Conservation (phyloP, 2,113 vertebrate species). For the Aspiorhynchus laticeps region DNA sequence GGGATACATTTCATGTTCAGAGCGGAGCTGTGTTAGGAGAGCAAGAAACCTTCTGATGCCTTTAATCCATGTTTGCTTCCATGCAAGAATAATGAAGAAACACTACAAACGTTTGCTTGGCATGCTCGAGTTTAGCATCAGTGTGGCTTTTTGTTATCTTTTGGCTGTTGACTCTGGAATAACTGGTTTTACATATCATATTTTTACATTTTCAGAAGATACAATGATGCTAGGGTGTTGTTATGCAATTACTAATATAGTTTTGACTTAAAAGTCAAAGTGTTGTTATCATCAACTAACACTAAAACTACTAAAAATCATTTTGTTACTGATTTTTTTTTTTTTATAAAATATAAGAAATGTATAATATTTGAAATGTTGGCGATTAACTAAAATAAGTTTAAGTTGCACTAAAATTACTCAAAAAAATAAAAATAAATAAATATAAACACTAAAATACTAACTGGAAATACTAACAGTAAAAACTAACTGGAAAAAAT, state of each 20-base stretch:
- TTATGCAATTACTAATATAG: background rate
- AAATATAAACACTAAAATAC: too few species aligned
- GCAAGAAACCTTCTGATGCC: slow-evolving; percentile 73
- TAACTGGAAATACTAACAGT: too few species aligned
- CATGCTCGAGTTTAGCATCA: background rate
- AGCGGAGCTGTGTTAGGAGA: slow-evolving; percentile 76
- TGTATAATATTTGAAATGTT: too few species aligned
- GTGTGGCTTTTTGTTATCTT: background rate
- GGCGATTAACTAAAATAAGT: too few species aligned
- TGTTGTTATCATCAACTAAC: too few species aligned
- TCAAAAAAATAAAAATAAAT: too few species aligned
- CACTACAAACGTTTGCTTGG: slow-evolving; percentile 36
- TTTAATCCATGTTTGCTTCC: slow-evolving; percentile 64
- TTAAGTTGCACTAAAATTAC: too few species aligned
- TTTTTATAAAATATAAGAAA: too few species aligned
- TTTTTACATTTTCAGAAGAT: background rate
- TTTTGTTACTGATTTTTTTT: too few species aligned
- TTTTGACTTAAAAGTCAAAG: too few species aligned
- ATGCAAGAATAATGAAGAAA: slow-evolving; percentile 59
- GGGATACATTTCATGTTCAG: slow-evolving; percentile 86
- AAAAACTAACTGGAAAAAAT: too few species aligned
- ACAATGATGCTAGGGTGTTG: background rate
- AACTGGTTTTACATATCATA: background rate
- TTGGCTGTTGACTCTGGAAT: background rate
- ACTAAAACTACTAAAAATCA: too few species aligned